Conservation (phyloP, 2,888 invertebrate genomes). For the Cecidostiba fungosa region DNA sequence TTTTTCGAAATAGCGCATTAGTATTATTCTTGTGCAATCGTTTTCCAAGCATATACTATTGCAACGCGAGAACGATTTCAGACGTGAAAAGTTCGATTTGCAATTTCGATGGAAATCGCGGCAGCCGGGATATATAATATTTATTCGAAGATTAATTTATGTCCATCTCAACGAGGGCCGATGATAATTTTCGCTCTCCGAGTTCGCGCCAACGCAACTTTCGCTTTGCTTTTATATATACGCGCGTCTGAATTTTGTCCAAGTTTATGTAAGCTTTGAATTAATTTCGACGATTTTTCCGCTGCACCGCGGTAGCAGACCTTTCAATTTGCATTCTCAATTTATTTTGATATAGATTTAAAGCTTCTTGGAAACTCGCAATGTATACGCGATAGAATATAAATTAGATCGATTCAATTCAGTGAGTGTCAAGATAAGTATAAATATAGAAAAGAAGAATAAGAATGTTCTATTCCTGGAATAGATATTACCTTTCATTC, state of each 20-base stretch:
- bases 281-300: conserved; percentile 57
- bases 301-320: not conserved
- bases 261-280: conserved; percentile 58
- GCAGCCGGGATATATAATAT: not conserved
- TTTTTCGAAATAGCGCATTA: not conserved
- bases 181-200: conserved; percentile 41
- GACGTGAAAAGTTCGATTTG: conserved; percentile 26
- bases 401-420: conserved; percentile 38
- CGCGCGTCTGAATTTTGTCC: conserved; percentile 28
- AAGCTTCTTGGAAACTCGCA: conserved; percentile 47
- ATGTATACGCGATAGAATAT: conserved; percentile 43
- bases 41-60: not conserved
- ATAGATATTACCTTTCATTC: not conserved
- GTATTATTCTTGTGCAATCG: not conserved
- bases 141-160: conserved; percentile 50
- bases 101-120: conserved; percentile 39
- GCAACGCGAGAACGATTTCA: not conserved
- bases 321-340: conserved; percentile 59
- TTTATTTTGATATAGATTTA: conserved; percentile 53
- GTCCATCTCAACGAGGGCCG: conserved; percentile 27
- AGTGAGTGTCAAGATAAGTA: conserved; percentile 33
- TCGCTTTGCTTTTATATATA: conserved; percentile 28
- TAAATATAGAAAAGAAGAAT: not conserved
- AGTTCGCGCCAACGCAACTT: conserved; percentile 53
- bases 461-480: not conserved